These are phyloP conservation scores for Drosophila barbarae DNA, from an alignment of 2,888 invertebrate species.

Conservation along the genomic window DNA sequence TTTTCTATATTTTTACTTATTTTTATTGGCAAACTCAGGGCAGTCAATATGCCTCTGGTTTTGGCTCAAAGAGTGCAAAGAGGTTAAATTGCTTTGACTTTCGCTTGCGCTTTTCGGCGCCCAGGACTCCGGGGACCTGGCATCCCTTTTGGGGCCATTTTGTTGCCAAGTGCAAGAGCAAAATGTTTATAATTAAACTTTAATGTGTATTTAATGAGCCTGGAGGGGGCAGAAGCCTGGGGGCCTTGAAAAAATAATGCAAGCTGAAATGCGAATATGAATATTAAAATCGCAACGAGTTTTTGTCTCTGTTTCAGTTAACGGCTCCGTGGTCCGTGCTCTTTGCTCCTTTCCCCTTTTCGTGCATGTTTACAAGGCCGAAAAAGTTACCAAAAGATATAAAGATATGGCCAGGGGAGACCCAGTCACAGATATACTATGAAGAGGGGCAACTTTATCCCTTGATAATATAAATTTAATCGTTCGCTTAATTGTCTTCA, in stretches of 20 bases:
- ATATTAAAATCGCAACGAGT: conserved; percentile 29
- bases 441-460: conserved; percentile 51
- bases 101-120: conserved; percentile 61
- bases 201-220: conserved; percentile 66
- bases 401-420: conserved; percentile 18
- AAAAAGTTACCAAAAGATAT: conserved; percentile 43
- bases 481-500: conserved; percentile 72
- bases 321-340: not conserved
- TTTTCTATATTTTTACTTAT: not conserved
- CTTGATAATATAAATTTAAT: conserved; percentile 73
- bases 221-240: conserved; percentile 6
- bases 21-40: not conserved
- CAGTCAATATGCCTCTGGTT: conserved; percentile 28
- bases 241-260: conserved; percentile 34
- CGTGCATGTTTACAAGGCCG: conserved; percentile 47
- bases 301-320: conserved; percentile 13
- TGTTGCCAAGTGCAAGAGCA: conserved; percentile 63
- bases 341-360: not conserved
- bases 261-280: conserved; percentile 43
- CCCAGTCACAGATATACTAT: conserved; percentile 8
- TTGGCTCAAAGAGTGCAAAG: conserved; percentile 31
- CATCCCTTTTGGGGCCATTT: conserved; percentile 58
- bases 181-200: conserved; percentile 74
- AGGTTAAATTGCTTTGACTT: conserved; percentile 68
- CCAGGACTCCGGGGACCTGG: not conserved